Evolutionary conservation across 1,140 invertebrate species (phyloP).

Genomic region (Macrobrachium rosenbergii): DNA sequence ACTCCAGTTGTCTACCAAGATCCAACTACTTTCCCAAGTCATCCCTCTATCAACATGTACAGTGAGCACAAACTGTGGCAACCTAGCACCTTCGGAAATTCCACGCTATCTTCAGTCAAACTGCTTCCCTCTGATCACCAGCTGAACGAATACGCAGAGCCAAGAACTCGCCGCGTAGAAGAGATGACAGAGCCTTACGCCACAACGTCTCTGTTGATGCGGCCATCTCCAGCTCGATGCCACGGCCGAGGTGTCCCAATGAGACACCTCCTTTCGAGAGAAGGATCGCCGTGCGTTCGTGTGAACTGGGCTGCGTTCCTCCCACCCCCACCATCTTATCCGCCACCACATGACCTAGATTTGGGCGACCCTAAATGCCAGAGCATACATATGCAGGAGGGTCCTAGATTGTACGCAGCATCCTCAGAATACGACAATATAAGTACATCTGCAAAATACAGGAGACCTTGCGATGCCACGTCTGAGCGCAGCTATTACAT

Average conservation of each 20-base stretch:
- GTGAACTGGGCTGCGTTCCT: too few species aligned
- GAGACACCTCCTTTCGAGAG: too few species aligned
- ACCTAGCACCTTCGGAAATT: slow-evolving; percentile 34
- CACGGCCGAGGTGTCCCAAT: too few species aligned
- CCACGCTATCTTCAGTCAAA: slow-evolving; percentile 37
- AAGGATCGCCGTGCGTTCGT: too few species aligned
- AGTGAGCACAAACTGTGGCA: slow-evolving; percentile 49
- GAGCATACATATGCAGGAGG: background rate
- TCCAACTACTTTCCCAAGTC: slow-evolving; percentile 24
- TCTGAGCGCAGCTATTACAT: slow-evolving; percentile 45
- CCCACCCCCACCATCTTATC: too few species aligned
- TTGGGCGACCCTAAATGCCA: too few species aligned
- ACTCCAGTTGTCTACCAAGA: slow-evolving; percentile 17
- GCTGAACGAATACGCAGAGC: slow-evolving; percentile 50
- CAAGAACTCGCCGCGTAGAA: slow-evolving; percentile 15
- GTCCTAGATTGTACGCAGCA: slow-evolving; percentile 8
- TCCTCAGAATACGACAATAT: slow-evolving; percentile 11
- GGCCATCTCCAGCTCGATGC: background rate
- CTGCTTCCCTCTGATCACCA: slow-evolving; percentile 38
- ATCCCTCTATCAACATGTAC: slow-evolving; percentile 51
- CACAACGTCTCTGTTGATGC: slow-evolving; percentile 41
- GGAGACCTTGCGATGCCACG: slow-evolving; percentile 29
- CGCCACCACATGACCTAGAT: too few species aligned
- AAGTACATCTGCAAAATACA: slow-evolving; percentile 10
- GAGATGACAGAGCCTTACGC: slow-evolving; percentile 46